Percentiles rank a stretch among this genome's conserved stretches.
Evolutionary conservation across 2,113 vertebrate genomes (phyloP).

Genomic region (Strix uralensis): DNA sequence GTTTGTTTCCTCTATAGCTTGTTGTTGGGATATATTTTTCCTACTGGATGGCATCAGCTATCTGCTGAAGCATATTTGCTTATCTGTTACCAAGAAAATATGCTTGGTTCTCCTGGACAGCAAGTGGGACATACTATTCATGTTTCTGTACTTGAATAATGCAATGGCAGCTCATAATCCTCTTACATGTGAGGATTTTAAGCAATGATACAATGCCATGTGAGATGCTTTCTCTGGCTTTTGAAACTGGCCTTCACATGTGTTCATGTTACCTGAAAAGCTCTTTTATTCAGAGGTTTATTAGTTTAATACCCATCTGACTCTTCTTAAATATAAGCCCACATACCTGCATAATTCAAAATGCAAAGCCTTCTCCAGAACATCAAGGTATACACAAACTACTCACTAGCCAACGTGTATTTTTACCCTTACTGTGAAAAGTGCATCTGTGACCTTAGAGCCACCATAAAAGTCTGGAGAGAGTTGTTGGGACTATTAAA

Average conservation of each 20-base stretch:
- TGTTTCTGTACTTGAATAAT: slow-evolving; percentile 41
- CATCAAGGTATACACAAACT: neutral
- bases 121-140: slow-evolving; percentile 36
- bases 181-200: slow-evolving; percentile 30
- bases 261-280: neutral
- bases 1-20: neutral
- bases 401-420: neutral
- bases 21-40: neutral
- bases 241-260: neutral
- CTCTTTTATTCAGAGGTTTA: neutral
- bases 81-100: neutral
- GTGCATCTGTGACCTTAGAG: neutral
- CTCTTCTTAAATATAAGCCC: neutral
- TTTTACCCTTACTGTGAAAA: neutral
- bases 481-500: neutral
- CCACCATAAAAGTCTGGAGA: neutral
- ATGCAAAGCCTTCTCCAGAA: neutral
- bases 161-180: slow-evolving; percentile 37
- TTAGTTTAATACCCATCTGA: neutral
- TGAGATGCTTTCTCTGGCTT: neutral
- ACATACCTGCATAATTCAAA: neutral
- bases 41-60: neutral
- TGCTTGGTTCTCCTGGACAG: slow-evolving; percentile 28
- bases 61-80: neutral
- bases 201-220: neutral